phyloP scores from a whole-genome alignment of 2,888 invertebrate genomes.

The Zhuqinia jingwanae region DNA sequence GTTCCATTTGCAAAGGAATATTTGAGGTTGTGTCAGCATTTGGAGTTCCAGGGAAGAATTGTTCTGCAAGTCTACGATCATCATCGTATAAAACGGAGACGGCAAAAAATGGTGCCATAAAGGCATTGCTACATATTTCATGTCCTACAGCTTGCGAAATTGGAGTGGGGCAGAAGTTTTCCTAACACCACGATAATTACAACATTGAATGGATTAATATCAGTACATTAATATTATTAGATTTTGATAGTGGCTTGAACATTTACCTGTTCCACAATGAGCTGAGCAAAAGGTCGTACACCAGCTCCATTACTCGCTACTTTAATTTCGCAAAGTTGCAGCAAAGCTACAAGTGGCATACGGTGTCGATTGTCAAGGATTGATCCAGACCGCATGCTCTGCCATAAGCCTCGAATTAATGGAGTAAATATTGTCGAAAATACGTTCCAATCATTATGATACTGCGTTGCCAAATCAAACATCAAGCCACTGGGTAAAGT shows the following conservation, averaged over 20 bases:
- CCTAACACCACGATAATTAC: slow-evolving; percentile 79
- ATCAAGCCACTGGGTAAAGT: slow-evolving; percentile 89
- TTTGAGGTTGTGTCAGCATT: slow-evolving; percentile 86
- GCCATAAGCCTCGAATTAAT: slow-evolving; percentile 87
- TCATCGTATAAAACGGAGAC: slow-evolving; percentile 97
- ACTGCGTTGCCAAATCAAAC: slow-evolving; percentile 85
- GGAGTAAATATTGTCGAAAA: slow-evolving; percentile 85
- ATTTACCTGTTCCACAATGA: slow-evolving; percentile 84
- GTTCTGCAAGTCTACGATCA: slow-evolving; percentile 93
- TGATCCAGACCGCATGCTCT: slow-evolving; percentile 86
- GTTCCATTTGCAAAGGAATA: slow-evolving; percentile 88
- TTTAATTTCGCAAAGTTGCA: slow-evolving; percentile 91
- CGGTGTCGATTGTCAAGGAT: slow-evolving; percentile 87
- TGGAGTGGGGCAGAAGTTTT: slow-evolving; percentile 88
- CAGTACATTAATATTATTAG: too few species aligned
- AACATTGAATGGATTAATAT: too few species aligned
- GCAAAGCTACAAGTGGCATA: slow-evolving; percentile 87
- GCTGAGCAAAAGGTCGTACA: slow-evolving; percentile 88
- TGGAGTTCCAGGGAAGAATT: slow-evolving; percentile 85
- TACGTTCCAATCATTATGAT: slow-evolving; percentile 83
- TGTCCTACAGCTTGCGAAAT: slow-evolving; percentile 89
- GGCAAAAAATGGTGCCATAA: slow-evolving; percentile 94
- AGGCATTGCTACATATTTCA: slow-evolving; percentile 92
- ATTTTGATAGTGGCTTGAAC: too few species aligned
- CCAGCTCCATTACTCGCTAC: slow-evolving; percentile 84